Conservation (phyloP, 2,888 invertebrate species). For the Leptinotarsa juncta region DNA sequence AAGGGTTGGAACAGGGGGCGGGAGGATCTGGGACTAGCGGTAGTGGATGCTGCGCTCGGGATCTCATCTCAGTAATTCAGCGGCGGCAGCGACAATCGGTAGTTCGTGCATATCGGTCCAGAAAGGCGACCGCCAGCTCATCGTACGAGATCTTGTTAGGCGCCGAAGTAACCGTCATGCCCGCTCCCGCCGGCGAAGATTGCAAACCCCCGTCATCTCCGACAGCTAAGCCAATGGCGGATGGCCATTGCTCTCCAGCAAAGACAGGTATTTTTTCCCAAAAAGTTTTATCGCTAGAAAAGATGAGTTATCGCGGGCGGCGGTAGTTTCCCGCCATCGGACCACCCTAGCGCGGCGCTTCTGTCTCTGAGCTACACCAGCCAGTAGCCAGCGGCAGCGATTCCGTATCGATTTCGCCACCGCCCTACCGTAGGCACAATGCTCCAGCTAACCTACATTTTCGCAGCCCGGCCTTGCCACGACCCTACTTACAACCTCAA, state of each 20-base stretch:
- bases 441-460: conserved; percentile 65
- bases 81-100: conserved; percentile 56
- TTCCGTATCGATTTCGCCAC: conserved; percentile 53
- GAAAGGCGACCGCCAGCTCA: conserved; percentile 57
- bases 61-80: conserved; percentile 58
- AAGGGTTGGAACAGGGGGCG: conserved; percentile 51
- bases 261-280: conserved; percentile 58
- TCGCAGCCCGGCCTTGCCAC: conserved; percentile 51
- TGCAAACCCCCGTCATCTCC: conserved; percentile 57
- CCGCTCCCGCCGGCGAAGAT: conserved; percentile 62
- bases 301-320: not conserved
- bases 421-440: conserved; percentile 57
- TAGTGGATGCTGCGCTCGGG: conserved; percentile 68
- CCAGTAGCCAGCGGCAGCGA: conserved; percentile 46
- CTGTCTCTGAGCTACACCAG: conserved; percentile 35
- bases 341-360: conserved; percentile 30
- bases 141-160: conserved; percentile 54
- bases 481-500: conserved; percentile 45
- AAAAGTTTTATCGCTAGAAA: conserved; percentile 30
- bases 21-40: conserved; percentile 53
- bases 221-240: conserved; percentile 60
- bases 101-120: conserved; percentile 57
- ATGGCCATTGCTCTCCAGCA: conserved; percentile 65
- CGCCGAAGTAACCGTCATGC: conserved; percentile 58
- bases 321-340: conserved; percentile 26